Conservation (phyloP, 2,797 vertebrate species). For the Bufotes viridis region DNA sequence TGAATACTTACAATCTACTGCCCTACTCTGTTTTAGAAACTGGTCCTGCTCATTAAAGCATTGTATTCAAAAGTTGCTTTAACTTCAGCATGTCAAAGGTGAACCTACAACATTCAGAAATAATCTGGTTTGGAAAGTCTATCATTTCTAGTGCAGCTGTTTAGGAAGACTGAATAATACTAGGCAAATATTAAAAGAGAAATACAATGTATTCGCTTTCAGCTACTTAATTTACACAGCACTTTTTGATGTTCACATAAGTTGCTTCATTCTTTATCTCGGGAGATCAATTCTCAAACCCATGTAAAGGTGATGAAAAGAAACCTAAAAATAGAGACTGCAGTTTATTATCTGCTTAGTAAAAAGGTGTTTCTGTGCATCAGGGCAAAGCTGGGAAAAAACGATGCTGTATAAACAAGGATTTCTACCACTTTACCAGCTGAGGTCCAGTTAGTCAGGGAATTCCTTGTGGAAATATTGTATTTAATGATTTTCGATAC, state of each 20-base stretch:
- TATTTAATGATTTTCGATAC: neutral
- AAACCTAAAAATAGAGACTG: conserved; percentile 37
- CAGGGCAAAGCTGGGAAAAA: conserved; percentile 14
- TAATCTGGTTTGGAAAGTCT: neutral
- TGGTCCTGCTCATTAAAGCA: no score
- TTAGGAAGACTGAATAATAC: neutral
- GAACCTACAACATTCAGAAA: neutral
- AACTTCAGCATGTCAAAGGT: neutral
- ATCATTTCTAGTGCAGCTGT: neutral
- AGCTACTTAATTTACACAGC: conserved; percentile 32
- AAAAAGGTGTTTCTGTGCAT: conserved; percentile 33
- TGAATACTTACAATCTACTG: neutral
- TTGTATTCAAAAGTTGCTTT: neutral
- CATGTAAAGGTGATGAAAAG: conserved; percentile 44
- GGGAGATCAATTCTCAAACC: conserved; percentile 38
- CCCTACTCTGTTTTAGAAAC: no score
- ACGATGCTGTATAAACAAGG: neutral
- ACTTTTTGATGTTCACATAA: conserved; percentile 30
- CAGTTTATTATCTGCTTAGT: conserved; percentile 26
- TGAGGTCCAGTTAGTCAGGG: neutral
- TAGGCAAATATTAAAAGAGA: conserved; percentile 1
- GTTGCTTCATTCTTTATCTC: conserved; percentile 19
- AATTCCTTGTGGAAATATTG: neutral
- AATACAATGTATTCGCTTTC: neutral
- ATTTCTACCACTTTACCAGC: neutral